Evolutionary conservation across 1,140 invertebrate species (phyloP), one percentile per base, ranked within the genome.

Genomic region (Apis mellifera): DNA sequence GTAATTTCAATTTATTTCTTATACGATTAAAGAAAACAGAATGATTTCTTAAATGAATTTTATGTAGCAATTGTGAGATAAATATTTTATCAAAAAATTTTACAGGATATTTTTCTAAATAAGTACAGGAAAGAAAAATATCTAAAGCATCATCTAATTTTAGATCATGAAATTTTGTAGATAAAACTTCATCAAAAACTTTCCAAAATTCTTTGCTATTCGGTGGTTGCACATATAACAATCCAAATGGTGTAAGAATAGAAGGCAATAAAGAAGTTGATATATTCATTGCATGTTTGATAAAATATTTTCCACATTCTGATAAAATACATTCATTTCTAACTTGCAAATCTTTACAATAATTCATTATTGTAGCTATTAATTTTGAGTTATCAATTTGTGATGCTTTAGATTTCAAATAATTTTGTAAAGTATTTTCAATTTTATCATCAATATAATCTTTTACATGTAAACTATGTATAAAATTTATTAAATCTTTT

Each of bases 51-150:
- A 90, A 91, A 84, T 95, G 94, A 50, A 97, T 88, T 82, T 95
- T 95, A 66, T 95, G 94, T 62, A 97, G 90, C 87, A 97, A 96
- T 78, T 95, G 94, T 13, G 95, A 92, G 80, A 95, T 95, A 80
- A 97, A 96, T 64, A 97, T 93, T 86, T 94, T 95, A 15, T 95
- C 93, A 0, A 95, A 91, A 90, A 96, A 95, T 87, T 96, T 95
- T 1, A 96, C 64, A 13, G 97, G 96, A 92, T 95, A 95, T 87
- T 95, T 95, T 75, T 95, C 93, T 21, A 96, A 88, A 92, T 96
- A 97, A 62, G 96, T 94, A 89, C 95, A 96, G 9, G 96, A 95
- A 13, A 97, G 91, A 55, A 97, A 90, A 70, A 97, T 94, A 82
- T 96, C 95, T 42, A 96, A 87, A 9, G 95, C 88, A 85, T 96